phyloP scores from a whole-genome alignment of 1,140 invertebrate genomes.

The Paracyclopina nana region DNA sequence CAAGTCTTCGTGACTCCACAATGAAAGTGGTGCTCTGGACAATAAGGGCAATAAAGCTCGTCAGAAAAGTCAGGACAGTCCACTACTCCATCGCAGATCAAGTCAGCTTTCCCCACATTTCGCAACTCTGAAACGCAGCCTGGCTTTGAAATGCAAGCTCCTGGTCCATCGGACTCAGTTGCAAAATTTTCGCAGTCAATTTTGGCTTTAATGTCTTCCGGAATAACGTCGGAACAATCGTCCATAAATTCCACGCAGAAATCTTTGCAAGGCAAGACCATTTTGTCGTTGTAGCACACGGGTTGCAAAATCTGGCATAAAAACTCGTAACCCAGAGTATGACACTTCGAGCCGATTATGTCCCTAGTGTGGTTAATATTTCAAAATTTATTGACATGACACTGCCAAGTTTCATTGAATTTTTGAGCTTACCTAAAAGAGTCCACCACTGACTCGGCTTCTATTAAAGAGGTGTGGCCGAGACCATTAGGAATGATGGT shows the following conservation, averaged over 20 bases:
- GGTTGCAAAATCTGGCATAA: conserved; percentile 65
- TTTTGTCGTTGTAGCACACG: conserved; percentile 26
- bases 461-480: conserved; percentile 31
- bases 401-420: too few relatives aligned
- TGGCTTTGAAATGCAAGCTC: conserved; percentile 49
- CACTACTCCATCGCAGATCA: conserved; percentile 61
- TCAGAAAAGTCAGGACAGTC: conserved; percentile 52
- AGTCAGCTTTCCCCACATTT: conserved; percentile 42
- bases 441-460: neutral
- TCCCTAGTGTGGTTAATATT: conserved; percentile 35
- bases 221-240: conserved; percentile 51
- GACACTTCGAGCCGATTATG: conserved; percentile 66
- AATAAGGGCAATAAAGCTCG: conserved; percentile 34
- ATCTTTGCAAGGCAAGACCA: conserved; percentile 50
- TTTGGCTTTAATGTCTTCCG: conserved; percentile 40
- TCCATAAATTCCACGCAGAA: conserved; percentile 65
- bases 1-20: conserved; percentile 53
- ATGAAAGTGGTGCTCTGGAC: conserved; percentile 42
- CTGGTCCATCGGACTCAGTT: conserved; percentile 42
- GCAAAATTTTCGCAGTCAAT: conserved; percentile 46
- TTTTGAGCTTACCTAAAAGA: conserved; percentile 5
- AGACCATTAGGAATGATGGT: conserved; percentile 66
- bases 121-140: conserved; percentile 52
- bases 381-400: too few relatives aligned
- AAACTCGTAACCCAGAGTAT: conserved; percentile 57